These are phyloP conservation scores for Hylaeus volcanicus DNA, from an alignment of 1,140 invertebrate genomes.

Conservation along the genomic window DNA sequence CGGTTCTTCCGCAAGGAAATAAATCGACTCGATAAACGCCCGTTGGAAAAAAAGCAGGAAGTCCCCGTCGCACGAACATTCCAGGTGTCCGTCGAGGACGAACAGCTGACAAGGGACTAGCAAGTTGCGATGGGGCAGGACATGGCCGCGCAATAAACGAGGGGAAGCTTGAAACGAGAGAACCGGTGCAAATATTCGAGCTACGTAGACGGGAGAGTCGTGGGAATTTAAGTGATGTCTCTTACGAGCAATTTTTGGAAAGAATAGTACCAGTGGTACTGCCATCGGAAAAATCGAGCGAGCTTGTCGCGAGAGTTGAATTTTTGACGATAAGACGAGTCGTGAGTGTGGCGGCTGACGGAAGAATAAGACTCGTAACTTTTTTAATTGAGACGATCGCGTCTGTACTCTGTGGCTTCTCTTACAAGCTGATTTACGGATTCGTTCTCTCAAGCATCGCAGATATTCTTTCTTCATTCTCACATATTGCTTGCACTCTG, in stretches of 20 bases:
- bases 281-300: not conserved
- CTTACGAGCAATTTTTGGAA: not conserved
- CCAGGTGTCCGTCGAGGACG: not conserved
- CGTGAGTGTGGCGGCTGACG: no score
- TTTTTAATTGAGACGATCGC: not conserved
- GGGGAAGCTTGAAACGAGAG: no score
- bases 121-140: not conserved
- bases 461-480: no score
- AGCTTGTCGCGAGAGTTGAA: not conserved
- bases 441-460: no score
- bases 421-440: no score
- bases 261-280: no score
- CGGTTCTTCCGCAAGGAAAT: not conserved
- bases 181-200: constrained; percentile 13
- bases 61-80: not conserved
- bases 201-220: not conserved
- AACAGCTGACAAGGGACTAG: not conserved
- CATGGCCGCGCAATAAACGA: constrained; percentile 15
- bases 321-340: not conserved
- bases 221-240: not conserved
- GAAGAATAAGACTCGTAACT: no score
- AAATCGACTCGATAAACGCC: not conserved
- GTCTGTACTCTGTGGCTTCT: not conserved
- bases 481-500: no score
- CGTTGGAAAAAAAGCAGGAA: not conserved